Evolutionary conservation across 2,888 invertebrate species (phyloP), one percentile per base, ranked within the genome.

Genomic region (Diadromus collaris): DNA sequence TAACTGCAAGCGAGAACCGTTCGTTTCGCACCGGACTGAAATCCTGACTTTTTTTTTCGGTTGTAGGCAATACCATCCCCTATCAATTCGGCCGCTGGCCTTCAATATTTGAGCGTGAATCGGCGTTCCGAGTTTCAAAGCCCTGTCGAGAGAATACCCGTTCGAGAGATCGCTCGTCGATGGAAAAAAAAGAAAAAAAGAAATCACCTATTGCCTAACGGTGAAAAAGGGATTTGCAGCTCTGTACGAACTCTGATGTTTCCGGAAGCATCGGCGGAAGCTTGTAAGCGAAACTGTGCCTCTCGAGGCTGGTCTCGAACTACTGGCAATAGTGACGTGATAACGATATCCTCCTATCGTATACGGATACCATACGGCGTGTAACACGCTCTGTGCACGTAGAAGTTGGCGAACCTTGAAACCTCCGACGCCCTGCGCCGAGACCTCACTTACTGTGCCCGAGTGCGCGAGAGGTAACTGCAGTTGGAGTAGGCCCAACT

Each of bases 401-500:
- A 34, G 19, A 76, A 76, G 64, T 73, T 54, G 48, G 72, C 68
- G 73, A 76, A 76, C 76, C 76, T 73, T 76, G 76, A 76, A 72
- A 64, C 76, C 64, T 54, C 29, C 21, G 68, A 16, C 48, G 29
- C n/a, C 6, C 48, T 27, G 2, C 60, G 58, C 65, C 51, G 69
- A 65, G 69, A 64, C 24, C 72, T 69, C 73, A 34, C 76, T n/a
- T 68, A 64, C 54, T 34, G 54, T 56, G 27, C 58, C 56, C 61
- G 21, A 48, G 73, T 61, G 70, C 65, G 51, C 13, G 10, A 13
- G 19, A 67, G 76, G 64, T 76, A 79, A 79, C 79, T 79, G 73
- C 79, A 76, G 79, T 76, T 79, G 79, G 73, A 79, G 76, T 79
- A 79, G 79, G 79, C 79, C 79, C 79, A 77, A 80, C 79, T 77